Evolutionary conservation across 2,113 vertebrate species (phyloP), one percentile per base, ranked within the genome.

Genomic region (Campylomormyrus tamandua): DNA sequence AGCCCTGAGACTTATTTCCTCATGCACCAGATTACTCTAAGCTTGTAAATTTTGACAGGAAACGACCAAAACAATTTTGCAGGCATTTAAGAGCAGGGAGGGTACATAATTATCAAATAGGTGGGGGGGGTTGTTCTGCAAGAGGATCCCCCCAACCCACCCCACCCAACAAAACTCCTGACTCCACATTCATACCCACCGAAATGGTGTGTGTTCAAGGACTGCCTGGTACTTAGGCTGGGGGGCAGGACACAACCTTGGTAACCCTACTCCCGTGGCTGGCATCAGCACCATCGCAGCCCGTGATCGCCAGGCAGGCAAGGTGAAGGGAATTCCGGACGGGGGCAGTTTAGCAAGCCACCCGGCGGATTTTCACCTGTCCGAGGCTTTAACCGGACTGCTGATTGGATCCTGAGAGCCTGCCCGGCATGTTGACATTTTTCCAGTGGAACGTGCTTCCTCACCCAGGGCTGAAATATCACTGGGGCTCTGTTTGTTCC

Each of bases 1-100:
- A 91, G 89, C 92, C 48, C 92, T 24, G 88, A 92, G 88, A 91
- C 95, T 93, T 92, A 91, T 87, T 91, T 91, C 88, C 91, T 89
- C 92, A 92, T 93, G 95, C 95, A 92, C 90, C 93, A 95, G 95
- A 95, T 95, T 94, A 96, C 95, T 93, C 92, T 93, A 93, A 94
- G 92, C 80, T 92, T 85, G 56, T 93, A 94, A 94, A 95, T 91
- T 89, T 91, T 91, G 93, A 95, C 92, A 87, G 90, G 92, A 95
- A 93, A 92, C 93, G 92, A 93, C 91, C 92, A 90, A 90, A 93
- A 93, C 92, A 93, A 92, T 91, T 93, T 92, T 84, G 90, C 93
- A 90, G 90, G 85, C 86, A 42, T 50, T 90, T 91, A 90, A 89
- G 93, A 52, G 53, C 53, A 92, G 89, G 91, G 93, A 93, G 92